Base-by-base conservation (phyloP, 2,113 vertebrate genomes). In the Labeo rohita region DNA sequence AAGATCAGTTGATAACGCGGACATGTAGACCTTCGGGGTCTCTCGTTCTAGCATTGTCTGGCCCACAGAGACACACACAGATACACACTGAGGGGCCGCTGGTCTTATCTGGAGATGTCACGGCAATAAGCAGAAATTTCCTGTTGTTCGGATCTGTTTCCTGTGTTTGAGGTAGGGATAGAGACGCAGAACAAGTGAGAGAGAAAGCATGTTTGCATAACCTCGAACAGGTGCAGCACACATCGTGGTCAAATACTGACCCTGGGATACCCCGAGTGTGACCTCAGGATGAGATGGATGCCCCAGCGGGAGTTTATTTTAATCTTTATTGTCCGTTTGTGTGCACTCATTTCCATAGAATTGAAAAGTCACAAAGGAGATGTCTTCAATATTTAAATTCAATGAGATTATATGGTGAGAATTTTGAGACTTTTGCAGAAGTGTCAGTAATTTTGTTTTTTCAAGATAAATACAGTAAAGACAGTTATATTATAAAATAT, bases 161-260 rank as follows among this genome's bases (percentile, higher is more conserved):
- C 92, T 94, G 92, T 92, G 92, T 92, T 92, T 92, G 80, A 89
- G 87, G 82, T 85, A 86, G 84, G 70, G 80, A 50, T 28, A 49
- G 56, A 61, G 70, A 43, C 28, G 54, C 59, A 73, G 85, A 61
- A 47, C 56, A 50, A 13, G 72, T 1, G 4, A 36, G 61, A 54
- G 13, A n/a, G 63, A 15, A 21, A 43, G 84, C 56, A 16, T 72
- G 73, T 82, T 8, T 54, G 52, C 4, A 66, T 65, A 70, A 73
- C 63, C 84, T 43, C 84, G 88, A 92, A 89, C 92, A 94, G 92
- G 93, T 95, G 91, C 92, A 65, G 84, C 85, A 90, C 89, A 90
- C 90, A 89, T 90, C 92, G 92, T 91, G 94, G 94, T 91, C 90
- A 92, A 94, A 94, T 92, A 94, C 93, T 94, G 94, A 93, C 94